These are phyloP conservation scores for Sylvilagus floridanus DNA, from an alignment of 2,797 vertebrate species.

Conservation along the genomic window DNA sequence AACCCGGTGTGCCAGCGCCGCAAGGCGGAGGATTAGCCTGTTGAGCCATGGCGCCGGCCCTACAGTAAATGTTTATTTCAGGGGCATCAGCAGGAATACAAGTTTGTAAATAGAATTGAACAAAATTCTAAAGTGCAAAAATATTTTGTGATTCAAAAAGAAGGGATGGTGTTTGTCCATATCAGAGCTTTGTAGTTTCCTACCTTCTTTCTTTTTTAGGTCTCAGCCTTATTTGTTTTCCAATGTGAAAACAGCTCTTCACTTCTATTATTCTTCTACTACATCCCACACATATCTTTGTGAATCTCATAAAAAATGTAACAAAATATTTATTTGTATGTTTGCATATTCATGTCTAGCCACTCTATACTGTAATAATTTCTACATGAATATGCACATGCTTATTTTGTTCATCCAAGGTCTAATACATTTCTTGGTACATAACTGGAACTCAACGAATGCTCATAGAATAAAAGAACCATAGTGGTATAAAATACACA, in stretches of 20 bases:
- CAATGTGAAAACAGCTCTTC: accelerated
- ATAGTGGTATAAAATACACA: not conserved
- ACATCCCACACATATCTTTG: not conserved
- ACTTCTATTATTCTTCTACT: not conserved
- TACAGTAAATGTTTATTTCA: not conserved
- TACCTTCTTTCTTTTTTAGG: not conserved
- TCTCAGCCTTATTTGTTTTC: not conserved
- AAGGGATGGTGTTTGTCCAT: not conserved
- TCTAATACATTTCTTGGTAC: not conserved
- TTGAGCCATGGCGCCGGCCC: no score
- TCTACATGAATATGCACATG: not conserved
- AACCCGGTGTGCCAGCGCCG: no score
- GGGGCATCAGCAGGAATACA: not conserved
- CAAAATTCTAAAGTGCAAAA: not conserved
- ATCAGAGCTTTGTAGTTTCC: not conserved
- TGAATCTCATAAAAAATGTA: not conserved
- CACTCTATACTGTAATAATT: not conserved
- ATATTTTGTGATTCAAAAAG: not conserved
- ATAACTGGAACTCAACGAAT: not conserved
- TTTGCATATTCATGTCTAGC: not conserved
- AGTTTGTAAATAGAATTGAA: not conserved
- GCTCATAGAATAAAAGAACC: not conserved
- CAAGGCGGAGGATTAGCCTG: no score
- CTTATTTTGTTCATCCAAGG: not conserved
- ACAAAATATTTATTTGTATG: not conserved